Evolutionary conservation across 2,113 vertebrate species (phyloP).

Genomic region (Atrichornis clamosus): DNA sequence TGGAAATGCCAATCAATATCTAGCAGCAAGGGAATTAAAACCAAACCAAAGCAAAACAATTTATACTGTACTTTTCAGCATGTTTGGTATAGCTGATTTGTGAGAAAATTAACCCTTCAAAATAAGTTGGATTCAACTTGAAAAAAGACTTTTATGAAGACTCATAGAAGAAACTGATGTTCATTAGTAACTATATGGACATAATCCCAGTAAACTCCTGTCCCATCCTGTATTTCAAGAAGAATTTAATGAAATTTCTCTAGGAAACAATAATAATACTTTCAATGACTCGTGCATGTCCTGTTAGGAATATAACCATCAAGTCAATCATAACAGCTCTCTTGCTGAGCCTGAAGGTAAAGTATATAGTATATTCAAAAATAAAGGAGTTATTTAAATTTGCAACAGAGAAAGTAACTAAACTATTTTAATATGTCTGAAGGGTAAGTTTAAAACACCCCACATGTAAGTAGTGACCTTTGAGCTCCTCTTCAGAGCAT

Average conservation of each 20-base stretch:
- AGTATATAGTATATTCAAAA: background rate
- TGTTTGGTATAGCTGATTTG: background rate
- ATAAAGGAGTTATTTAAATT: background rate
- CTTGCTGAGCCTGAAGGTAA: background rate
- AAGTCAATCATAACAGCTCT: background rate
- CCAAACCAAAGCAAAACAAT: background rate
- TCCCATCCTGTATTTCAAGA: background rate
- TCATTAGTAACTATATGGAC: background rate
- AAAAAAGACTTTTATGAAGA: background rate
- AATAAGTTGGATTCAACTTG: background rate
- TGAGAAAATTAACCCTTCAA: background rate
- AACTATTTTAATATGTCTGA: background rate
- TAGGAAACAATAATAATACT: background rate
- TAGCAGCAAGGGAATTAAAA: background rate
- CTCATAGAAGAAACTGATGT: background rate
- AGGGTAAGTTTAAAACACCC: background rate
- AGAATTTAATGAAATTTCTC: background rate
- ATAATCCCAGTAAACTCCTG: background rate
- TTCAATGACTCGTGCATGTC: background rate
- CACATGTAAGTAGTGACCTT: background rate
- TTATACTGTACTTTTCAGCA: background rate
- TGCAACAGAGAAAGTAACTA: background rate
- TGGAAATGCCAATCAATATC: background rate
- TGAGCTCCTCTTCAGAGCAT: background rate
- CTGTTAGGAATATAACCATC: background rate